Evolutionary conservation across 64 coral and sea anemone genomes (phyloP).

Genomic region (Trachythela sp.): DNA sequence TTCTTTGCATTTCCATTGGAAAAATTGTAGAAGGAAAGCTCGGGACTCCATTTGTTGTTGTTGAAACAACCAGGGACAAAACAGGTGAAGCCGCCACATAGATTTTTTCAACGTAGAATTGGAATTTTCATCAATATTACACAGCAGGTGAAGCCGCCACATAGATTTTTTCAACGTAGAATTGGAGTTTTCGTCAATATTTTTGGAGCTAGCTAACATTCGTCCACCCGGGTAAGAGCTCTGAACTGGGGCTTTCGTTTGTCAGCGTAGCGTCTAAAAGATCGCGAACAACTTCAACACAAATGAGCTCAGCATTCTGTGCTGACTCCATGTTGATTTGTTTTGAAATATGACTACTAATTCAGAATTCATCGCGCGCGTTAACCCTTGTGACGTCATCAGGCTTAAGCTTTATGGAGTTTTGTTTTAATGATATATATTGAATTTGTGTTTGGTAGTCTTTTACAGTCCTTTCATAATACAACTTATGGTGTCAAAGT

Average conservation of each 20-base stretch:
- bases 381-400: slow-evolving; percentile 12
- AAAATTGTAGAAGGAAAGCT: slow-evolving; percentile 60
- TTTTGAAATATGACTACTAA: neutral
- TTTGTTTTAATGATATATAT: too few species aligned
- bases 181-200: neutral
- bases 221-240: neutral
- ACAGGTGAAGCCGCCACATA: slow-evolving; percentile 38
- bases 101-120: neutral
- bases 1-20: slow-evolving; percentile 36
- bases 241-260: neutral
- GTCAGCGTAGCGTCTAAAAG: neutral
- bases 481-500: too few species aligned
- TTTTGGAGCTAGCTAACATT: neutral
- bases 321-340: slow-evolving; percentile 4
- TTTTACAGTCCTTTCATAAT: too few species aligned
- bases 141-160: too few species aligned
- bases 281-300: neutral
- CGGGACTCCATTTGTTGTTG: slow-evolving; percentile 39
- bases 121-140: neutral
- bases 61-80: slow-evolving; percentile 49
- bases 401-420: neutral
- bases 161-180: neutral
- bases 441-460: too few species aligned
- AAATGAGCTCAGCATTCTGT: neutral
- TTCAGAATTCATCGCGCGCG: neutral